Base-by-base conservation (phyloP, 2,113 vertebrate genomes). In the Pagrus major region DNA sequence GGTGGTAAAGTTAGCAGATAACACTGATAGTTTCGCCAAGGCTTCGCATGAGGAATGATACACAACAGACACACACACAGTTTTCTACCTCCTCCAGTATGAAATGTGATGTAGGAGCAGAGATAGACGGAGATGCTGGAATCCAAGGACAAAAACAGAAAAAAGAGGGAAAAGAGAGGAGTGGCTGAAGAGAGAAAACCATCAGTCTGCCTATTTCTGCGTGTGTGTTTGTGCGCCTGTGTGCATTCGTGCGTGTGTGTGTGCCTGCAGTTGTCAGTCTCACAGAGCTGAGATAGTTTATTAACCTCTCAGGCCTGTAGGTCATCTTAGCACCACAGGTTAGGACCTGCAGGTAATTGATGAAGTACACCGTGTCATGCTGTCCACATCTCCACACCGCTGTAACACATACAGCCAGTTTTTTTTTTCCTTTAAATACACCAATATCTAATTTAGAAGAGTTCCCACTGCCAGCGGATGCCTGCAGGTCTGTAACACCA, bases 1-100 rank as follows among this genome's bases (percentile, higher is more conserved):
- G 92, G 93, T 95, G 92, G 91, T 92, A 94, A 94, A 94, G 92
- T 93, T 93, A 87, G 86, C 39, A 92, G 93, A 95, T 95, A 93
- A 91, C 93, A 86, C 89, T 81, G 88, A 93, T 91, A 93, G 94
- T 91, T 89, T 89, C 33, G 35, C 90, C 80, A 79, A 44, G 75
- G 92, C 79, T 86, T 47, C 80, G 78, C 90, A 91, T 92, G 90
- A 91, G 86, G 76, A 83, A 81, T 71, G 85, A 88, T 86, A 84
- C 92, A 92, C 88, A 93, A 89, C 82, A 74, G 68, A 78, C 83
- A 66, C 72, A 83, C 86, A 84, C 54, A 84, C 0, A 63, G 15
- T 55, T 65, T 76, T 74, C 52, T 72, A 23, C 76, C 80, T 81
- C 69, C 49, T 58, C 41, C 44, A 7, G 41, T 58, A 71, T 33